These are phyloP conservation scores for Aplodontia rufa DNA, from an alignment of 2,113 vertebrate species.

Conservation along the genomic window DNA sequence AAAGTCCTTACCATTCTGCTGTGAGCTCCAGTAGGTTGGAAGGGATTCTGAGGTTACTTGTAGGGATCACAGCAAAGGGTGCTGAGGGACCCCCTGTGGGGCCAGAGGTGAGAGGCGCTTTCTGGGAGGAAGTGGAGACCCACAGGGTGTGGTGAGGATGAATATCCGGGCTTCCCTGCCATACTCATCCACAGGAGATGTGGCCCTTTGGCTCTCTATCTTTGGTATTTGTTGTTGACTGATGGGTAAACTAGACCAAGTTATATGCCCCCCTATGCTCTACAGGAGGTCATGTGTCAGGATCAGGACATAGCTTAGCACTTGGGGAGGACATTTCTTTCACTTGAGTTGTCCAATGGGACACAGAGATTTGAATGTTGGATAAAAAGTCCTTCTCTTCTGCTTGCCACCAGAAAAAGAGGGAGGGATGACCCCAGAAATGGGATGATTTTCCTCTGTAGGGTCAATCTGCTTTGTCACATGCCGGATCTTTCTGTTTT, in stretches of 20 bases:
- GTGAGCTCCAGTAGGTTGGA: background rate
- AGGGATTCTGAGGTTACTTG: background rate
- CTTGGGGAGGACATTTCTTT: background rate
- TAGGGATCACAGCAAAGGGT: background rate
- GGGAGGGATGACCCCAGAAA: background rate
- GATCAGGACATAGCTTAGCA: background rate
- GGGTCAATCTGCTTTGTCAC: background rate
- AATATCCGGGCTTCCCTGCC: background rate
- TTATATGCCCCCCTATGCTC: background rate
- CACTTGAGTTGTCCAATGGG: background rate
- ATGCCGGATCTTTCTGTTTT: background rate
- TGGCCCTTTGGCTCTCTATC: background rate
- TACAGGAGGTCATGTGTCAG: background rate
- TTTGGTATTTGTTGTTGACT: background rate
- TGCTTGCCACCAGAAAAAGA: background rate
- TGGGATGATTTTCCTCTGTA: background rate
- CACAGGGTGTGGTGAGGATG: accelerated
- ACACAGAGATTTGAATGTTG: background rate
- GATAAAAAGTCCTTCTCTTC: background rate
- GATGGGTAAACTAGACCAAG: background rate
- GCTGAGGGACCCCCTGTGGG: background rate
- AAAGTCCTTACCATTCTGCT: background rate
- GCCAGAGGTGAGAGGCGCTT: too few species aligned
- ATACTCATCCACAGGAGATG: background rate
- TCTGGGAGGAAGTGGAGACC: background rate